Base-by-base conservation (phyloP, 2,797 vertebrate species). In the Channallabes apus region DNA sequence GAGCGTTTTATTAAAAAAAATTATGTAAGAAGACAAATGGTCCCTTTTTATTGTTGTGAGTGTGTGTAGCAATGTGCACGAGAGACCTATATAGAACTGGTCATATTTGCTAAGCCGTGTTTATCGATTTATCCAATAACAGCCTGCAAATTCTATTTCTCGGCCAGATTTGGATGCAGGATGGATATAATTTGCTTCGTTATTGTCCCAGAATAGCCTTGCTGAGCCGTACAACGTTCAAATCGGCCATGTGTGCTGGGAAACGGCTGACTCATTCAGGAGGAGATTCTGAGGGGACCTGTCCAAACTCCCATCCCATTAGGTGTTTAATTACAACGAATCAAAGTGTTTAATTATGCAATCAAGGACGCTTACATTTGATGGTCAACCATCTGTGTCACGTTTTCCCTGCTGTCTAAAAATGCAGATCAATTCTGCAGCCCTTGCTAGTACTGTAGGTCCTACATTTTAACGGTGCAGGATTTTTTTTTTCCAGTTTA, bases 331-430 rank as follows among this genome's bases (percentile, higher is more conserved):
- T 95, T 94, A 93, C 89, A 91, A 90, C 88, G 91, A 94, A 94
- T 94, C 90, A 93, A 92, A 93, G 92, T 94, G 93, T 94, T 95
- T 95, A 93, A 94, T 94, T 94, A 93, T 90, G 86, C 91, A 94
- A 94, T 94, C 90, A 92, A 93, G 93, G 88, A 92, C 83, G 91
- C 92, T 93, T 90, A 91, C 91, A 91, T 93, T 92, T 93, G 92
- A 94, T 90, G 90, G 93, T 94, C 93, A 93, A 88, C 92, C 93
- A 94, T 94, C 94, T 94, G 94, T 90, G 86, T 88, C 82, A 90
- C 85, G 71, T 29, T 77, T 84, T 75, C 68, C 88, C 89, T 85
- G 90, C 90, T 90, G 89, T 88, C 88, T 91, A 88, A 81, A 86
- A 86, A 84, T 84, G 84, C 90, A 90, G 87, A 87, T 86, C 81